phyloP scores from a whole-genome alignment of 2,888 invertebrate species.

The Macrosoma leucophasiata region DNA sequence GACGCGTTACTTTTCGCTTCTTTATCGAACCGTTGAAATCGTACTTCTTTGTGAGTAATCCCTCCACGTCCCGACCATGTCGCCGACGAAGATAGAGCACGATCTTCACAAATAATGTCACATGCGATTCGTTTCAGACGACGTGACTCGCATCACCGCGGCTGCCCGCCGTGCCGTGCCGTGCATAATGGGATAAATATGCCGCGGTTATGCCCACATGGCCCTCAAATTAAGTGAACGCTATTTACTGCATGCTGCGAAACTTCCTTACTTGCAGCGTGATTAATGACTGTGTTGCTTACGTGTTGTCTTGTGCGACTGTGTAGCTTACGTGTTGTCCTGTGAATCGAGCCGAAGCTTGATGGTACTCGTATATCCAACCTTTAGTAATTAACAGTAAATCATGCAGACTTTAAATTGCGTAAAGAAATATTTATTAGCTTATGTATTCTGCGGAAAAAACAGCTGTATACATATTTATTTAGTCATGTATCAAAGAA shows the following conservation, averaged over 20 bases:
- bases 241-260: slow-evolving; percentile 63
- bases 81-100: slow-evolving; percentile 76
- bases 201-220: slow-evolving; percentile 71
- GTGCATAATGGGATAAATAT: slow-evolving; percentile 75
- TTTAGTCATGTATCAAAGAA: no score
- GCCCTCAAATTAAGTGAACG: slow-evolving; percentile 70
- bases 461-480: no score
- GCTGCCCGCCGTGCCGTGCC: slow-evolving; percentile 53
- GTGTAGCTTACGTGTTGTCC: no score
- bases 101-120: slow-evolving; percentile 77
- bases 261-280: slow-evolving; percentile 55
- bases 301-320: no score
- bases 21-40: slow-evolving; percentile 73
- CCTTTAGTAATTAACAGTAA: no score
- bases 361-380: no score
- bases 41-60: slow-evolving; percentile 75
- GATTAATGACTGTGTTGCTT: no score
- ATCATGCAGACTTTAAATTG: no score
- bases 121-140: slow-evolving; percentile 74
- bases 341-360: no score
- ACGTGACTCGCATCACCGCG: slow-evolving; percentile 73
- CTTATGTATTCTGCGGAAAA: no score
- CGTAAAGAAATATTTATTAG: no score
- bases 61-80: slow-evolving; percentile 71
- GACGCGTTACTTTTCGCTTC: slow-evolving; percentile 65